A percentile compares a stretch with the other conserved stretches of the same genome.
Conservation (phyloP, 2,797 vertebrate genomes). For the Botia almorhae region DNA sequence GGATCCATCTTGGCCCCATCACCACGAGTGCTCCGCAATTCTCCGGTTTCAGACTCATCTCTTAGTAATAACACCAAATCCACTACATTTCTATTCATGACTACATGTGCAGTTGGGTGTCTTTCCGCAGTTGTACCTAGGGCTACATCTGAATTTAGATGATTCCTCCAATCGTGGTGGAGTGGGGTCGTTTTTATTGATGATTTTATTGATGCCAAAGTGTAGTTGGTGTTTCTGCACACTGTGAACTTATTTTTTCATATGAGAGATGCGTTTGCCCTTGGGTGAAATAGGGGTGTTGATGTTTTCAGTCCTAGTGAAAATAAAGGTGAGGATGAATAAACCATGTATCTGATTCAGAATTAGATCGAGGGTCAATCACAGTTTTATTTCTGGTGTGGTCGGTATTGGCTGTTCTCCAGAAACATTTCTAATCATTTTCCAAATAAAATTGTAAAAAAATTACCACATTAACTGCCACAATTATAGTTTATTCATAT, state of each 20-base stretch:
- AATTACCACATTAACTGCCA: too few species aligned
- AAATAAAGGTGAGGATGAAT: constrained; percentile 19
- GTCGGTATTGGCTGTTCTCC: too few species aligned
- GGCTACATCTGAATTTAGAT: constrained; percentile 20
- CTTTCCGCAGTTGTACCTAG: not conserved
- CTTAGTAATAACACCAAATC: constrained; percentile 12
- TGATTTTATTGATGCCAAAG: constrained; percentile 28
- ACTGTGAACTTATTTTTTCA: constrained; percentile 7
- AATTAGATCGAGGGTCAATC: constrained; percentile 1
- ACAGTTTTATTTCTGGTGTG: not conserved
- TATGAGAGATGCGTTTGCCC: constrained; percentile 9
- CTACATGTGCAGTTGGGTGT: not conserved
- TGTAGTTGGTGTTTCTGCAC: not conserved
- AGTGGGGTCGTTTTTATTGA: constrained; percentile 17
- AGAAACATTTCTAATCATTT: not conserved
- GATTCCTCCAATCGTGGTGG: not conserved
- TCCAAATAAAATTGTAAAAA: not conserved
- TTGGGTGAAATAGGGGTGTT: not conserved
- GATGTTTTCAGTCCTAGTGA: not conserved
- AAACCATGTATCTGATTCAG: not conserved
- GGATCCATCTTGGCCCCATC: constrained; percentile 41
- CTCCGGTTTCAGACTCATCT: not conserved
- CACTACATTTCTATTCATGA: constrained; percentile 31
- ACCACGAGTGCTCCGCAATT: constrained; percentile 35
- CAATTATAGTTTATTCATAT: too few species aligned